These are phyloP conservation scores for Drosophila mayaguana DNA, from an alignment of 2,888 invertebrate species.

Conservation along the genomic window DNA sequence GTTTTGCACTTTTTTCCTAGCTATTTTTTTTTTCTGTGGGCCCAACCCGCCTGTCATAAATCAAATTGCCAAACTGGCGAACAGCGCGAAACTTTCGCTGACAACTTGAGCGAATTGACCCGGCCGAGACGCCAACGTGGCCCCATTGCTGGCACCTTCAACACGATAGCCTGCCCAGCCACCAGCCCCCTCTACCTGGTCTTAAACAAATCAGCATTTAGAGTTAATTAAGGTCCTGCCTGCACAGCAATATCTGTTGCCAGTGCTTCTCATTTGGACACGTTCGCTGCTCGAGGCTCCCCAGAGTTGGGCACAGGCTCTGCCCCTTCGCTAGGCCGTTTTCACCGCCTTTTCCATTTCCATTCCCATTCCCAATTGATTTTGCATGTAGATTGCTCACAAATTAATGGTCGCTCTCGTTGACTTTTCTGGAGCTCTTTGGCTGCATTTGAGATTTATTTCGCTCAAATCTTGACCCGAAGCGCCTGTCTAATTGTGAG, in stretches of 20 bases:
- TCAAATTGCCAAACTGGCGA: conserved; percentile 34
- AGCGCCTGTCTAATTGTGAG: conserved; percentile 50
- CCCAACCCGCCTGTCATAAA: conserved; percentile 47
- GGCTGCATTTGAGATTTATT: conserved; percentile 11
- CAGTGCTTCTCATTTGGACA: conserved; percentile 17
- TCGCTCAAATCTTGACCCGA: conserved; percentile 8
- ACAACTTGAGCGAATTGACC: conserved; percentile 65
- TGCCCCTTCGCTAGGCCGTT: not conserved
- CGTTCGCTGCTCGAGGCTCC: conserved; percentile 4
- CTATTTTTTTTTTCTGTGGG: not conserved
- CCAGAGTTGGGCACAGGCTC: not conserved
- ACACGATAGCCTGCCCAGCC: not conserved
- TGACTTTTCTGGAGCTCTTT: conserved; percentile 43
- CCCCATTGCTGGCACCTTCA: conserved; percentile 32
- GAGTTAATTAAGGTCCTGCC: conserved; percentile 68
- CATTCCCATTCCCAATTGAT: conserved; percentile 48
- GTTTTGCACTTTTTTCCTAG: too few relatives aligned
- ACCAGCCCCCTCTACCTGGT: not conserved
- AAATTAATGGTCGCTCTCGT: conserved; percentile 63
- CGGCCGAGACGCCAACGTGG: conserved; percentile 12
- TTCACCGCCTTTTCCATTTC: not conserved
- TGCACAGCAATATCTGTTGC: conserved; percentile 37
- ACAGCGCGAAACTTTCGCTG: conserved; percentile 59
- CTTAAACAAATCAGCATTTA: conserved; percentile 52
- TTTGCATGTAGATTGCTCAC: conserved; percentile 65